Evolutionary conservation across 53 echinoderm and acorn worm species (phyloP), one percentile per base, ranked within the genome.

Genomic region (Actinopyga echinites): DNA sequence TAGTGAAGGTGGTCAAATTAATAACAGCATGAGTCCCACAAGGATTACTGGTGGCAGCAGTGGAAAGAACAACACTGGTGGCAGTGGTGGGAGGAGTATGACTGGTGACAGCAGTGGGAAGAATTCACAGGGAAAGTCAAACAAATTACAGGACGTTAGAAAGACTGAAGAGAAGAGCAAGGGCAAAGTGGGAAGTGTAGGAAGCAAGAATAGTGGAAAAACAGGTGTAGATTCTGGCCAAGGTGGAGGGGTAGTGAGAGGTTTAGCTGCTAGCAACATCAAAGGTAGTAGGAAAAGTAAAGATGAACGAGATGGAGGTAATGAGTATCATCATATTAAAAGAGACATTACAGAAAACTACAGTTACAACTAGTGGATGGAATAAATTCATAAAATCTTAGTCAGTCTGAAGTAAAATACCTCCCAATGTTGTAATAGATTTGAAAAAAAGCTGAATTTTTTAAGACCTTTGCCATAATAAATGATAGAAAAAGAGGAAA

Each of bases 341-440:
- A 89, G 35, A 25, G 92, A 92, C 3, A 64, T 85, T 42, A 85
- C 86, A 20, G 89, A 92, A 31, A 92, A 92, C 62, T 92, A 92
- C 36, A 92, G 92, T 83, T 92, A 79, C 57, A 89, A 89, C 30
- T 92, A 45, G 89, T 55, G 28, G 15, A 23, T 34, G 8, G 33
- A 0, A 60, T 28, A 8, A 26, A 23, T 1, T 1, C 49, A 49
- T 49, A 49, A 6, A 13, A 15, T 15, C 17, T 17, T 17, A n/a
- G n/a, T n/a, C n/a, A n/a, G n/a, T 49, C 49, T 40, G 40, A 49
- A 0, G 1, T 17, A 49, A 49, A 3, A 49, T 15, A 15, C 15
- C 49, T 17, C 17, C 17, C 15, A 49, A 17, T 13, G 7, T 40
- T 40, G 10, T 40, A 40, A 40, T 40, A 40, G 10, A 40, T 40